phyloP scores from a whole-genome alignment of 1,140 invertebrate genomes.

The Euborellia annulipes region DNA sequence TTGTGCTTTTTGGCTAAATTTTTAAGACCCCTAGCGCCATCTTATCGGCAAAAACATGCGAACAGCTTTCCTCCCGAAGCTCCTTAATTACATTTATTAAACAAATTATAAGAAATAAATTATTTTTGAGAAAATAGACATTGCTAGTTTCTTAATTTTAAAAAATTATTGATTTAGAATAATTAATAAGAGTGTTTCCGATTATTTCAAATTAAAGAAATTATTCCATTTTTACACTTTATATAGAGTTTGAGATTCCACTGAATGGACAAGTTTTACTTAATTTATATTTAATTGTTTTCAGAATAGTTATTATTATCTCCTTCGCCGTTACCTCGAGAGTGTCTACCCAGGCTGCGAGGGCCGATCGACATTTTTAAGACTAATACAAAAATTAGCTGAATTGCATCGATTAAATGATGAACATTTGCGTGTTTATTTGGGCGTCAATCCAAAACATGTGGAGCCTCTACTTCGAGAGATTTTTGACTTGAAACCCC shows the following conservation, averaged over 20 bases:
- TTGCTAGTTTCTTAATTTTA: no score
- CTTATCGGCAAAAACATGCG: no score
- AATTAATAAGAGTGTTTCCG: no score
- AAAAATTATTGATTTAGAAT: no score
- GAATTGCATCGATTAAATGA: slow-evolving; percentile 74
- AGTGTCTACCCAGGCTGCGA: slow-evolving; percentile 67
- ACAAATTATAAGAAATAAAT: no score
- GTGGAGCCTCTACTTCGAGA: slow-evolving; percentile 83
- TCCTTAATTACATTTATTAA: no score
- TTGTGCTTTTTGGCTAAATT: no score
- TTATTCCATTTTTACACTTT: neutral
- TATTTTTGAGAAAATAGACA: no score
- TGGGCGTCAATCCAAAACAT: slow-evolving; percentile 75
- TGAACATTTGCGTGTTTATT: slow-evolving; percentile 69
- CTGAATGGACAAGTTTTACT: no score
- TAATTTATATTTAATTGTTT: no score
- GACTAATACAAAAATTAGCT: slow-evolving; percentile 72
- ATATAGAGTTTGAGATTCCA: neutral
- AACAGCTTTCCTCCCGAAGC: no score
- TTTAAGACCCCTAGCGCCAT: no score
- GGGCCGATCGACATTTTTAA: slow-evolving; percentile 67
- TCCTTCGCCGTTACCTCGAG: slow-evolving; percentile 71
- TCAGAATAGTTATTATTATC: slow-evolving; percentile 78
- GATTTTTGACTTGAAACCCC: slow-evolving; percentile 74
- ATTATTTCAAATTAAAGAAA: neutral